Conservation (phyloP, 2,797 vertebrate genomes). For the Melanotaenia boesemani region DNA sequence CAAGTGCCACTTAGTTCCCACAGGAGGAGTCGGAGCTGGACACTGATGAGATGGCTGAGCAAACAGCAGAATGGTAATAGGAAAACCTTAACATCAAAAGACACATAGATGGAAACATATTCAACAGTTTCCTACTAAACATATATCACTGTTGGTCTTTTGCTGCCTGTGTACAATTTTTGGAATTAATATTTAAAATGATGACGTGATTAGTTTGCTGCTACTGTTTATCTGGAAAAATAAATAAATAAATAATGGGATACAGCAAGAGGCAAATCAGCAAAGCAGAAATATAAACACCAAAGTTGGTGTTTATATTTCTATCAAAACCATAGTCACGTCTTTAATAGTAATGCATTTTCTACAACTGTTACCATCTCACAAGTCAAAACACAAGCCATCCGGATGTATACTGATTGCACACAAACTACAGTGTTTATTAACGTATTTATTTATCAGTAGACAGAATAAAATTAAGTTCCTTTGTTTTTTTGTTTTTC, state of each 20-base stretch:
- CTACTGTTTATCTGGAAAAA: constrained; percentile 33
- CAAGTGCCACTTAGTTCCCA: constrained; percentile 88
- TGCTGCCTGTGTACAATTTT: constrained; percentile 24
- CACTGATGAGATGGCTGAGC: constrained; percentile 83
- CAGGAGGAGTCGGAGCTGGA: constrained; percentile 80
- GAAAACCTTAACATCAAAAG: constrained; percentile 79
- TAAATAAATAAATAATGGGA: neutral
- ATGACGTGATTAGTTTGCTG: constrained; percentile 16
- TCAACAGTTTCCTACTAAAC: constrained; percentile 12
- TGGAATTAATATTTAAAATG: constrained; percentile 32
- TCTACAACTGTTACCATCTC: neutral
- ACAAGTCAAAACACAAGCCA: constrained; percentile 9
- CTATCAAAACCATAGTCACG: constrained; percentile 13
- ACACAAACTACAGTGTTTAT: constrained; percentile 24
- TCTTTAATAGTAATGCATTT: neutral
- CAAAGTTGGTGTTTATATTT: constrained; percentile 31
- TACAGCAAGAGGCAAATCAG: neutral
- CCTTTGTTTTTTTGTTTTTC: constrained; percentile 14
- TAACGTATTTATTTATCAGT: constrained; percentile 52
- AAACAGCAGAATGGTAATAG: constrained; percentile 75
- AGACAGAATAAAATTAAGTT: constrained; percentile 48
- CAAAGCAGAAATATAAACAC: neutral
- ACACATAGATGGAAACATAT: constrained; percentile 41
- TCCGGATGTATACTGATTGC: constrained; percentile 1
- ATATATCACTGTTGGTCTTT: constrained; percentile 8